Percentiles rank a stretch among this genome's conserved stretches.
Conservation (phyloP, 2,113 vertebrate species). For the Heliornis fulica region DNA sequence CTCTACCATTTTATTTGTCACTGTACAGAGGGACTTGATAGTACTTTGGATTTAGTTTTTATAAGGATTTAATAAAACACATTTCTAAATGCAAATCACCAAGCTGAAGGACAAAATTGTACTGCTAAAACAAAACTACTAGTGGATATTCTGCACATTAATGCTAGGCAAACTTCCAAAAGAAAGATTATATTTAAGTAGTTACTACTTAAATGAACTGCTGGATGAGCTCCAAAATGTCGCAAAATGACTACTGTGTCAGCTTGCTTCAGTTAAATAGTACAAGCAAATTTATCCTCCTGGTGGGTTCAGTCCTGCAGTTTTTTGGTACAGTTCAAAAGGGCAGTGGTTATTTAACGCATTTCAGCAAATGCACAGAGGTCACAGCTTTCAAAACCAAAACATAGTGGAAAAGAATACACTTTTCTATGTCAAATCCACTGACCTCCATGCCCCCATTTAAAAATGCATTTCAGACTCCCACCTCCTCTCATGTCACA, state of each 20-base stretch:
- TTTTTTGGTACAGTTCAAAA: background rate
- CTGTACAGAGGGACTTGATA: background rate
- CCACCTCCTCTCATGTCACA: background rate
- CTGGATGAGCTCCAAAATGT: background rate
- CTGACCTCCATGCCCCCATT: accelerated
- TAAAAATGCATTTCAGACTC: background rate
- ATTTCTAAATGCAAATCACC: background rate
- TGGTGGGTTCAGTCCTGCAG: background rate
- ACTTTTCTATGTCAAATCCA: background rate
- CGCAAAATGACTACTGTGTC: background rate
- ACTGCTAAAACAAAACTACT: background rate
- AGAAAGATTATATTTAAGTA: constrained; percentile 15
- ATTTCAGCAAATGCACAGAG: background rate
- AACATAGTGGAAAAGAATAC: background rate
- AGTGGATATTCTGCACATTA: background rate
- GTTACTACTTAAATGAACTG: background rate
- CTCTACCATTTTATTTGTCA: background rate
- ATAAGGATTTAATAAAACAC: background rate
- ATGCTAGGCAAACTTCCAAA: constrained; percentile 15
- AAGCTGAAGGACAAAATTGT: background rate
- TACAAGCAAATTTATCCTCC: background rate
- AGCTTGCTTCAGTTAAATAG: background rate
- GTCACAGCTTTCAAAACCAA: background rate
- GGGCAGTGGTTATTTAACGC: background rate
- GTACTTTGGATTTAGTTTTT: background rate